A percentile compares a stretch with the other conserved stretches of the same genome.
Evolutionary conservation across 2,888 invertebrate genomes (phyloP).

Genomic region (Ornithoptera priamus): DNA sequence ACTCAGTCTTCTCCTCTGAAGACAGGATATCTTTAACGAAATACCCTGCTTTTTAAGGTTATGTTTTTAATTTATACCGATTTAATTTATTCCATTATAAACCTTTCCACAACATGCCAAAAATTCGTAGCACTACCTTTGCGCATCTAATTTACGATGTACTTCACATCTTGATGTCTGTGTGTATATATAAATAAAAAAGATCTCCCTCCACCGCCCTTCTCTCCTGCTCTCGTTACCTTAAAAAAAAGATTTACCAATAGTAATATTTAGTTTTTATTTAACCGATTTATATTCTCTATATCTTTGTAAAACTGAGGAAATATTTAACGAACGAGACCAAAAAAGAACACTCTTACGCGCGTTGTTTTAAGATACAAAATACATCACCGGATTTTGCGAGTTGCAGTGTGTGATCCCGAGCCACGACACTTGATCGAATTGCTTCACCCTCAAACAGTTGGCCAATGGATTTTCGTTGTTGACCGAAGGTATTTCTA

Average conservation of each 20-base stretch:
- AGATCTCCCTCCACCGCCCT: no score
- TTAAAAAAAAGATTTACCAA: neutral
- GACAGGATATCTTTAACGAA: no score
- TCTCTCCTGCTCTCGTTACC: no score
- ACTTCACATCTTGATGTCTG: no score
- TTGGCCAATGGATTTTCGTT: constrained; percentile 3
- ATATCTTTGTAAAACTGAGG: constrained; percentile 4
- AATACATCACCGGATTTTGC: constrained; percentile 8
- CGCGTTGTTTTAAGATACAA: constrained; percentile 14
- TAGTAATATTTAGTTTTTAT: neutral
- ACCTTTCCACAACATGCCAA: no score
- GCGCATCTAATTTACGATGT: no score
- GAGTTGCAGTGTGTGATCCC: constrained; percentile 4
- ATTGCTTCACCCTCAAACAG: constrained; percentile 17
- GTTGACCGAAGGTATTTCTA: constrained; percentile 11
- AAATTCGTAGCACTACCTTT: no score
- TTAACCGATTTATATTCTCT: neutral
- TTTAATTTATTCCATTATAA: no score
- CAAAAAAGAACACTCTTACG: constrained; percentile 14
- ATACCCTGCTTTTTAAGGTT: no score
- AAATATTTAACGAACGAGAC: constrained; percentile 1
- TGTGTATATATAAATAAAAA: no score
- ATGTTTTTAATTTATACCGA: no score
- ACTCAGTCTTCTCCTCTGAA: no score
- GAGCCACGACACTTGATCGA: constrained; percentile 4